phyloP scores from a whole-genome alignment of 2,113 vertebrate genomes.

The Odontesthes bonariensis region DNA sequence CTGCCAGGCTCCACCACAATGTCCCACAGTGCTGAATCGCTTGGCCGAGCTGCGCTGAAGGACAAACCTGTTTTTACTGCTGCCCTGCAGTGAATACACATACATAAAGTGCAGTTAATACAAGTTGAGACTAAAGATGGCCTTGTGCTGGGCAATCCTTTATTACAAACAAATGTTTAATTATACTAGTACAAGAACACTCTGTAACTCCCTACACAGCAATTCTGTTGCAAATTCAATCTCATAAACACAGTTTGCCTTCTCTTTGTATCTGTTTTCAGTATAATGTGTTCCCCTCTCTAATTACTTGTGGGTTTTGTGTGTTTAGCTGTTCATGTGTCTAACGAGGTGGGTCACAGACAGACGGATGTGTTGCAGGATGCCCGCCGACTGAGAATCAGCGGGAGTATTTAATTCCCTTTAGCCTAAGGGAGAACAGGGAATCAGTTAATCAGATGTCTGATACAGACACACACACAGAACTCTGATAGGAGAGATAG shows the following conservation, averaged over 20 bases:
- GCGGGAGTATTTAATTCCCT: constrained; percentile 67
- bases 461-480: constrained; percentile 49
- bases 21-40: constrained; percentile 88
- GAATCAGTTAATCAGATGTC: constrained; percentile 65
- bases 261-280: background rate
- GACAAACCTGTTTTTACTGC: constrained; percentile 87
- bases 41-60: constrained; percentile 85
- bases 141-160: background rate
- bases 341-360: constrained; percentile 36
- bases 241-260: background rate
- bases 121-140: background rate
- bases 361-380: constrained; percentile 49
- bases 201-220: background rate
- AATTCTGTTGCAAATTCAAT: too few species aligned
- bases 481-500: constrained; percentile 25
- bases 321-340: constrained; percentile 13
- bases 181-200: background rate
- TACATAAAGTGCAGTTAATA: constrained; percentile 14
- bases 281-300: background rate
- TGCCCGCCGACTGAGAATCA: constrained; percentile 58
- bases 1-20: constrained; percentile 79
- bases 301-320: background rate
- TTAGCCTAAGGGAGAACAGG: constrained; percentile 46
- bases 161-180: background rate
- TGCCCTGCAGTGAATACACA: constrained; percentile 80